Evolutionary conservation across 2,888 invertebrate genomes (phyloP), one percentile per base, ranked within the genome.

Genomic region (Ditula angustiorana): DNA sequence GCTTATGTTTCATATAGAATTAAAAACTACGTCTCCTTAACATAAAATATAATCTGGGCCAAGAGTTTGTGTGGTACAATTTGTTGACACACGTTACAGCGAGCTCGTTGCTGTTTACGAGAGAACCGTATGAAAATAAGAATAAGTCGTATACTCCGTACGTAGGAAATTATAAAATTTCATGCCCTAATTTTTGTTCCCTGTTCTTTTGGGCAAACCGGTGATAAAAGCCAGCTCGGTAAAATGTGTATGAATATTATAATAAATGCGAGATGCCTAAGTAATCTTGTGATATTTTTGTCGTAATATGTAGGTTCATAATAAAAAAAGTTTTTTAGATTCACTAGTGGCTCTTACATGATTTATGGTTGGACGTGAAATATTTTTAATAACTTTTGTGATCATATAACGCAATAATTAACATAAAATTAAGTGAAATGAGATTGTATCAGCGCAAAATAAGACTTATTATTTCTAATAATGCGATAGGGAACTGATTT

Each of bases 71-170:
- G 13, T 37, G 13, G 37, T 53, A 53, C 53, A 53, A 37, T 53
- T 53, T 37, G 35, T 53, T 13, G 23, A 53, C 53, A 52, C 23
- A 53, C 53, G 53, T 37, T 35, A 24, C 24, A 26, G 35, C 24
- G 5, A 13, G 24, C 37, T 24, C 37, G 35, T 35, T 30, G n/a
- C 13, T 35, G 24, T 53, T 53, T 53, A 53, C 23, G 24, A 37
- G 35, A 5, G 37, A 53, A 37, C 35, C 37, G 35, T 53, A 37
- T 24, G 13, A 37, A 53, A 53, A 53, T 37, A 37, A 53, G 24
- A 53, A 53, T 24, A 24, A 37, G 16, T 23, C 52, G 33, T 21
- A 8, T 13, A 35, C 13, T n/a, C n/a, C n/a, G 13, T 13, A 23
- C 26, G 7, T 13, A 26, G 35, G 8, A 21, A 21, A 52, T 52